Percentiles rank a stretch among this genome's conserved stretches.
These are phyloP conservation scores for Onychomys arenicola DNA, from an alignment of 2,797 vertebrate genomes.

Conservation along the genomic window DNA sequence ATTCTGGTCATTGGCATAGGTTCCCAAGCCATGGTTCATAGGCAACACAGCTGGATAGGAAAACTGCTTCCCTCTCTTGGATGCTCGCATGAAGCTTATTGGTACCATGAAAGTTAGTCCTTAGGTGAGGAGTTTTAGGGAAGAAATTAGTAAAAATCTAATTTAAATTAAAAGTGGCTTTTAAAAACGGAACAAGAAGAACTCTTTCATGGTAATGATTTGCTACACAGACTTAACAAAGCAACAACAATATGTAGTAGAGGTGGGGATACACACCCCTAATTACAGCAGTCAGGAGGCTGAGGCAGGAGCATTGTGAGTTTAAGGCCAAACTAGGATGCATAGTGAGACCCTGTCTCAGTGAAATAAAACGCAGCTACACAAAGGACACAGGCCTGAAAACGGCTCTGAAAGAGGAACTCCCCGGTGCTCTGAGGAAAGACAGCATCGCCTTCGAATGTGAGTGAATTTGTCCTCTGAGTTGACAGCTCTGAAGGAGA, in stretches of 20 bases:
- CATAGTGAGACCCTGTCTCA: neutral
- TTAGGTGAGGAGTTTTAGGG: neutral
- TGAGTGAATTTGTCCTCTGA: neutral
- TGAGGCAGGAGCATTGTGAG: neutral
- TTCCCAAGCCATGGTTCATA: neutral
- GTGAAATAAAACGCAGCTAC: neutral
- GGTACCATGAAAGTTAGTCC: neutral
- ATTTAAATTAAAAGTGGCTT: neutral
- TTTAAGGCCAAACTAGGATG: neutral
- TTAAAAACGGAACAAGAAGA: neutral
- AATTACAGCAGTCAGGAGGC: neutral
- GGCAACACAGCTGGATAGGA: neutral
- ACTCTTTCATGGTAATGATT: neutral
- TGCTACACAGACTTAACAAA: neutral
- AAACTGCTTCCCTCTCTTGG: neutral
- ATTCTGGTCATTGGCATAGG: neutral
- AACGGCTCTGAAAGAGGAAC: neutral
- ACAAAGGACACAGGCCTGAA: neutral
- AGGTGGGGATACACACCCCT: neutral
- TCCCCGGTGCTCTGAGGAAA: constrained; percentile 7
- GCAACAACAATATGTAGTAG: neutral
- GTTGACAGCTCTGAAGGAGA: neutral
- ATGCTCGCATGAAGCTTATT: neutral
- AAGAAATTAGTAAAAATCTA: neutral
- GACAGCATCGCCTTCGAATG: neutral